Evolutionary conservation across 2,888 invertebrate species (phyloP), one percentile per base, ranked within the genome.

Genomic region (Penaeus monodon): DNA sequence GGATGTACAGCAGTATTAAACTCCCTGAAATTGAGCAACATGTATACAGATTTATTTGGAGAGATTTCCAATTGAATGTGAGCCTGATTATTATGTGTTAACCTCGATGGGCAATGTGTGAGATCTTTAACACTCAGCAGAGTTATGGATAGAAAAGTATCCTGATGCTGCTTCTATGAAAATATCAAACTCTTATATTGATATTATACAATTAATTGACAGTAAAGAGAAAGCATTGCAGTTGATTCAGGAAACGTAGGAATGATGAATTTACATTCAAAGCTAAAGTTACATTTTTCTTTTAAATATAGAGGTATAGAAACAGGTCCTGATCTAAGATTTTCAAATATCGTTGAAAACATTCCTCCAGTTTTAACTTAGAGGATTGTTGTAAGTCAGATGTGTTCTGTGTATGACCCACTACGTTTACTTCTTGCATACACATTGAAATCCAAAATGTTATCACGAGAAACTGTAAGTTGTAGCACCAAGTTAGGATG

Each of bases 131-230:
- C 57, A 57, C 57, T 17, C 22, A 27, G 57, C 81, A 38, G n/a
- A 44, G 12, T 14, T 57, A 27, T 81, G n/a, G 0, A 63, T 81
- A n/a, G 22, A 57, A 27, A 68, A 27, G 1, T n/a, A 44, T 27
- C 57, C 49, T 27, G 4, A 70, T 38, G 70, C 70, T 27, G 17
- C 70, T 2, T 24, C 79, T 10, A 73, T 83, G 74, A 63, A 64
- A n/a, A 74, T 63, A 10, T 29, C 24, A 24, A 63, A 83, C 76
- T 29, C 82, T 4, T 79, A 79, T 68, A 80, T 85, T 85, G 85
- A 85, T 49, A 57, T 79, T 22, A 24, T 85, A 22, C 57, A 79
- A 27, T 70, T 63, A 8, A 33, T 66, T 68, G 68, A 66, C 20
- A 85, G 63, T 44, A 68, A 44, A 63, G 44, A 44, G 33, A 57